phyloP scores from a whole-genome alignment of 2,113 vertebrate species.

The Hydrochoerus hydrochaeris region DNA sequence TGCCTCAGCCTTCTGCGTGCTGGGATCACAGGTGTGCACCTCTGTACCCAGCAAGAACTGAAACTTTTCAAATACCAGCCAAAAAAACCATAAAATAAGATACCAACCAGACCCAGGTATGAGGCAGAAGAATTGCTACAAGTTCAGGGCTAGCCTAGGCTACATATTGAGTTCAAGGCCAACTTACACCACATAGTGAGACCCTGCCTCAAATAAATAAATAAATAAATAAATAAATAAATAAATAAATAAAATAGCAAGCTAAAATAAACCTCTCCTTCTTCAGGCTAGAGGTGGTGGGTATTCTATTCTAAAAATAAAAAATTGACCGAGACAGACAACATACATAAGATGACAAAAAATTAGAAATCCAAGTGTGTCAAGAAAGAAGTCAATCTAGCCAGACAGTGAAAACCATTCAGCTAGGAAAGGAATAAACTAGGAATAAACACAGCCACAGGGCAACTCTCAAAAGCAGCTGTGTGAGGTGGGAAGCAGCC shows the following conservation, averaged over 20 bases:
- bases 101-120: background rate
- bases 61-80: background rate
- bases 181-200: too few relatives aligned
- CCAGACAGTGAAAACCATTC: background rate
- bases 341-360: background rate
- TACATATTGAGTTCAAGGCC: background rate
- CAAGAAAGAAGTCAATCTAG: background rate
- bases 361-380: too few relatives aligned
- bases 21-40: background rate
- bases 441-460: background rate
- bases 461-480: background rate
- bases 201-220: background rate
- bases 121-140: background rate
- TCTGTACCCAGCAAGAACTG: background rate
- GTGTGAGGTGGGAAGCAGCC: background rate
- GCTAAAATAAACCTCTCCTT: background rate
- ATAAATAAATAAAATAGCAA: background rate
- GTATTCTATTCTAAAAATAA: background rate
- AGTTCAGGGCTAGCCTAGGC: background rate
- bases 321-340: background rate
- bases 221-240: too few relatives aligned
- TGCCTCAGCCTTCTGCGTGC: background rate
- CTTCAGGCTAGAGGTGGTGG: background rate
- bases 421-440: background rate
- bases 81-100: background rate